Evolutionary conservation across 2,888 invertebrate species (phyloP).

Genomic region (Amphimallon solstitiale): DNA sequence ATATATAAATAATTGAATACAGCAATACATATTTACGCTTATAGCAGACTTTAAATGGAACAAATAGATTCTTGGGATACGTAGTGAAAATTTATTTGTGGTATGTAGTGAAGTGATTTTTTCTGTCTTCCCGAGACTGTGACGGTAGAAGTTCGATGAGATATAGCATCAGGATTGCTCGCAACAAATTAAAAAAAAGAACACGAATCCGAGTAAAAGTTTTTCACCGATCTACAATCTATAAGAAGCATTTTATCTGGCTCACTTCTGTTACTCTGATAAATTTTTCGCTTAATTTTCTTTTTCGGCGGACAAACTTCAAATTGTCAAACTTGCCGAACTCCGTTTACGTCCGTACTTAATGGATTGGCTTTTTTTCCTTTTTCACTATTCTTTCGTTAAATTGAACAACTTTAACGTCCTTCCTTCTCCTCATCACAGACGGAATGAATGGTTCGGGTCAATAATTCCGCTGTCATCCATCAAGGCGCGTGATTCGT

Average conservation of each 20-base stretch:
- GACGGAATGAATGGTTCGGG: background rate
- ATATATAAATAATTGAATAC: no score
- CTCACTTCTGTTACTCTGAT: background rate
- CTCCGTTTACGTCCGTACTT: background rate
- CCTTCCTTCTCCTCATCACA: background rate
- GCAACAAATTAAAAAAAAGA: no score
- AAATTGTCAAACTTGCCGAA: slow-evolving; percentile 2
- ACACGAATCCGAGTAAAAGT: no score
- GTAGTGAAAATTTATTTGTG: no score
- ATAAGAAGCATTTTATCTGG: background rate
- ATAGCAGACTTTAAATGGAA: no score
- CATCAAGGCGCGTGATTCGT: background rate
- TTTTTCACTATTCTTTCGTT: background rate
- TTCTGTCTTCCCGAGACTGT: no score
- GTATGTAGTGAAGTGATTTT: no score
- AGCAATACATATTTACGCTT: no score
- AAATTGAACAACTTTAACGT: slow-evolving; percentile 4
- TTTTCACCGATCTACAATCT: no score
- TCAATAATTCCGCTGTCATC: slow-evolving; percentile 11
- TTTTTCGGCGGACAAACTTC: background rate
- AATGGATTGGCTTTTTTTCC: background rate
- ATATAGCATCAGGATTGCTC: no score
- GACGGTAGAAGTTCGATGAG: no score
- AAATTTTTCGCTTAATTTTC: background rate
- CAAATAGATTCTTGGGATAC: no score